phyloP scores from a whole-genome alignment of 2,113 vertebrate species.

The Noctilio leporinus region DNA sequence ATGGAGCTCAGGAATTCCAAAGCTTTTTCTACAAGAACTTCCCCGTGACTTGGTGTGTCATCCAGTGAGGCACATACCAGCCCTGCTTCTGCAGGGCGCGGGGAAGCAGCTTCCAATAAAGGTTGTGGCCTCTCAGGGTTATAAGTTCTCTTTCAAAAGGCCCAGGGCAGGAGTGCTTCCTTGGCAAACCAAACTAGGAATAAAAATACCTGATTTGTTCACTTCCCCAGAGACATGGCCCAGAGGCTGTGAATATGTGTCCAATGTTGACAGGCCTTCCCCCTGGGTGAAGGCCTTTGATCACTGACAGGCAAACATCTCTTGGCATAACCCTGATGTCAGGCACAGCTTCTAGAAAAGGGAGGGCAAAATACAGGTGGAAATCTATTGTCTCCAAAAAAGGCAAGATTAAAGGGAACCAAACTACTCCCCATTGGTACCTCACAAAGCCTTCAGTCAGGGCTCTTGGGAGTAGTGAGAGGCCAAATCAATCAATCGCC shows the following conservation, averaged over 20 bases:
- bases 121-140: not conserved
- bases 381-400: not conserved
- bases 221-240: not conserved
- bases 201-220: not conserved
- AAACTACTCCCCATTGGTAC: fast-evolving
- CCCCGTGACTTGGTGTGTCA: fast-evolving
- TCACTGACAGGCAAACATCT: not conserved
- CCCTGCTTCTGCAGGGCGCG: not conserved
- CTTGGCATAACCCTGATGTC: not conserved
- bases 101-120: not conserved
- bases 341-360: not conserved
- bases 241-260: not conserved
- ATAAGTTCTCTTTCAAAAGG: not conserved
- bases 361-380: not conserved
- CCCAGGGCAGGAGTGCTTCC: not conserved
- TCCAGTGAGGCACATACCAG: fast-evolving
- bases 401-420: not conserved
- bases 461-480: fast-evolving
- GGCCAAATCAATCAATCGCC: not conserved
- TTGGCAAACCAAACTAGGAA: not conserved
- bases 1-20: not conserved
- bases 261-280: not conserved
- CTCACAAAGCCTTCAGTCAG: fast-evolving
- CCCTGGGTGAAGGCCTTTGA: not conserved
- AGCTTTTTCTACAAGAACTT: not conserved